These are phyloP conservation scores for Mylabris sibirica DNA, from an alignment of 2,888 invertebrate species.

Conservation along the genomic window DNA sequence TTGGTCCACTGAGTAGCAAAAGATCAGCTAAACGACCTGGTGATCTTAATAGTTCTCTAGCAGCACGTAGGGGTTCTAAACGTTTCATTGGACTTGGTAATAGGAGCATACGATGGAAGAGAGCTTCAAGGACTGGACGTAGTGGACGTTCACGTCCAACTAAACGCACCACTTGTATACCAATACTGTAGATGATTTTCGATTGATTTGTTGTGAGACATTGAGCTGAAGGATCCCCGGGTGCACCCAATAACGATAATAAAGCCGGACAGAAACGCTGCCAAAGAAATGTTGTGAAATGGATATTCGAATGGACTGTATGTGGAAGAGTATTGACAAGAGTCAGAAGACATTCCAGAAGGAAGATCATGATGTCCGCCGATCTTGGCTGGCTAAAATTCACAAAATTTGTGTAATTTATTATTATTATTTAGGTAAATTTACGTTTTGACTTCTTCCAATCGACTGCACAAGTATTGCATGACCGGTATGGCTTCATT, in stretches of 20 bases:
- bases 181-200: constrained; percentile 91
- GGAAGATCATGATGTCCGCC: constrained; percentile 75
- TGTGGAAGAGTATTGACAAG: constrained; percentile 84
- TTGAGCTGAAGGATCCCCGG: constrained; percentile 79
- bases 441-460: constrained; percentile 82
- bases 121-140: constrained; percentile 88
- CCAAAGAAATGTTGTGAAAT: constrained; percentile 90
- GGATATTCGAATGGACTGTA: constrained; percentile 82
- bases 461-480: constrained; percentile 85
- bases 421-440: constrained; percentile 37
- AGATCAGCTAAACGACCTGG: constrained; percentile 82
- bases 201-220: constrained; percentile 85
- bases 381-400: constrained; percentile 67
- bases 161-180: constrained; percentile 85
- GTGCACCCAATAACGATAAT: constrained; percentile 87
- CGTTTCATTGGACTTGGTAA: constrained; percentile 87
- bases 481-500: constrained; percentile 91
- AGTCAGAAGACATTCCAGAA: constrained; percentile 86
- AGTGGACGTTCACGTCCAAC: constrained; percentile 88
- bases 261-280: constrained; percentile 91
- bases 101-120: constrained; percentile 91
- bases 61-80: constrained; percentile 83
- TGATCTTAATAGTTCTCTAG: constrained; percentile 80
- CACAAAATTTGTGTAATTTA: background rate
- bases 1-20: constrained; percentile 66